Conservation (phyloP, 2,888 invertebrate genomes). For the Subacronicta megacephala region DNA sequence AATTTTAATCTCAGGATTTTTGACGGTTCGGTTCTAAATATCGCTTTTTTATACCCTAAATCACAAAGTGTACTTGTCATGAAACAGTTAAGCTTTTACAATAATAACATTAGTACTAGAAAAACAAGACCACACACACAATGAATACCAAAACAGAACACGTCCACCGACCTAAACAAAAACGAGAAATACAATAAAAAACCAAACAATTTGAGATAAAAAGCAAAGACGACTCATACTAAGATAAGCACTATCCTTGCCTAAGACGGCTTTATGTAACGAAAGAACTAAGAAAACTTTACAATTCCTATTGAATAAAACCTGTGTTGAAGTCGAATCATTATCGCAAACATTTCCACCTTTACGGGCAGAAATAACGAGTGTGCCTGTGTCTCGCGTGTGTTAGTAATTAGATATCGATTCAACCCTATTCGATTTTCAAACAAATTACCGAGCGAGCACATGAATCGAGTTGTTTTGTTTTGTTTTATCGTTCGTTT, state of each 20-base stretch:
- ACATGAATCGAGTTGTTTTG: conserved; percentile 37
- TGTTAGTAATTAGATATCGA: conserved; percentile 59
- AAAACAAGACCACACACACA: too few relatives aligned
- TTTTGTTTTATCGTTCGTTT: conserved; percentile 41
- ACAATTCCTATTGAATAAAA: conserved; percentile 39
- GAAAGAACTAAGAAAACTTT: conserved; percentile 24
- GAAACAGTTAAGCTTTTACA: too few relatives aligned
- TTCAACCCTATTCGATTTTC: conserved; percentile 49
- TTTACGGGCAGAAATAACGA: conserved; percentile 72
- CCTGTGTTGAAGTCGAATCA: conserved; percentile 39
- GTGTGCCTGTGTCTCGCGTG: conserved; percentile 43
- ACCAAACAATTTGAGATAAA: conserved; percentile 17
- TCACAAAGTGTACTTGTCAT: too few relatives aligned
- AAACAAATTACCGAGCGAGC: conserved; percentile 45
- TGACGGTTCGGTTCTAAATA: too few relatives aligned
- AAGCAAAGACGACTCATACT: conserved; percentile 15
- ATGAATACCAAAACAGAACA: not conserved
- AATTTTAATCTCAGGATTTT: too few relatives aligned
- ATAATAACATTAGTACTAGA: too few relatives aligned
- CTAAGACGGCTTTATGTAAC: conserved; percentile 22
- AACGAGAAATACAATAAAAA: conserved; percentile 12
- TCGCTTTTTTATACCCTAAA: too few relatives aligned
- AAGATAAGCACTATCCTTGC: conserved; percentile 19
- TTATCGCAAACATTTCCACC: conserved; percentile 65
- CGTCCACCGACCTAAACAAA: conserved; percentile 4